These are phyloP conservation scores for Mylabris phalerata DNA, from an alignment of 1,140 invertebrate species.

Conservation along the genomic window DNA sequence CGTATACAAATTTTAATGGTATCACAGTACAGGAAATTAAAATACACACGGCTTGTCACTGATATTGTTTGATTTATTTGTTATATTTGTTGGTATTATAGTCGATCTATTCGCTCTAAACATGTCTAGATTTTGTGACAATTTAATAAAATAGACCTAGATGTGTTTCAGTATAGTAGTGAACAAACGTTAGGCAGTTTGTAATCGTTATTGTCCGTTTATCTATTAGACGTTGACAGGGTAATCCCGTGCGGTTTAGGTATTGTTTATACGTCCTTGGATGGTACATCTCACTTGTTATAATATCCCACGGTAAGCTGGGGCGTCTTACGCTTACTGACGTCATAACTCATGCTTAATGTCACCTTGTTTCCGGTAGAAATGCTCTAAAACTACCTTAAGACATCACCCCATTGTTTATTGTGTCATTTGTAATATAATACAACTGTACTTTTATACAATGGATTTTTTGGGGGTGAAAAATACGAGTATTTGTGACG, in stretches of 20 bases:
- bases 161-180: too few relatives aligned
- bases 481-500: too few relatives aligned
- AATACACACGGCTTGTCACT: slow-evolving; percentile 10
- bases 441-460: too few relatives aligned
- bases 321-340: slow-evolving; percentile 25
- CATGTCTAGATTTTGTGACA: too few relatives aligned
- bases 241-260: slow-evolving; percentile 25
- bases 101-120: too few relatives aligned
- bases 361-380: slow-evolving; percentile 24
- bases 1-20: slow-evolving; percentile 22
- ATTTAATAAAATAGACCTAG: too few relatives aligned
- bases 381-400: slow-evolving; percentile 22
- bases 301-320: slow-evolving; percentile 28
- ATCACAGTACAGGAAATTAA: slow-evolving; percentile 31
- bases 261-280: slow-evolving; percentile 26
- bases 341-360: slow-evolving; percentile 32
- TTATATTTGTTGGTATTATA: too few relatives aligned
- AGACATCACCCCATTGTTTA: slow-evolving; percentile 21
- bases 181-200: slow-evolving; percentile 10
- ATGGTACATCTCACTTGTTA: slow-evolving; percentile 28
- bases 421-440: slow-evolving; percentile 13
- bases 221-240: slow-evolving; percentile 26
- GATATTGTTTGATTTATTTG: too few relatives aligned
- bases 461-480: too few relatives aligned
- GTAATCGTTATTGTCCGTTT: slow-evolving; percentile 28